Conservation (phyloP, 2,113 vertebrate species). For the Brachyistius frenatus region DNA sequence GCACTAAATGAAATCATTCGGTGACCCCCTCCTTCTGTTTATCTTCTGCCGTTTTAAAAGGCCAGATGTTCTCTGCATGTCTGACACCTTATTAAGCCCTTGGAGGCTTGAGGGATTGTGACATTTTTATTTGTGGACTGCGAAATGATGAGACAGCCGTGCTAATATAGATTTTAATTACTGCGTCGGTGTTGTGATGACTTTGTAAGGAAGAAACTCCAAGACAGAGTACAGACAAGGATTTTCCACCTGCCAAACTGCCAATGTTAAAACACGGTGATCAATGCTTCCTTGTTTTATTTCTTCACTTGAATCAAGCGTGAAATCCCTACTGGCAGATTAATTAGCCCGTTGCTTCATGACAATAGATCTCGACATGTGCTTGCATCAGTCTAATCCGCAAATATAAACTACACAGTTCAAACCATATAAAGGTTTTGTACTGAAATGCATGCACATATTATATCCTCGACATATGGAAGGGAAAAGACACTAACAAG, state of each 20-base stretch:
- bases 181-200: constrained; percentile 12
- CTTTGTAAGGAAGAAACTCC: background rate
- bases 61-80: constrained; percentile 53
- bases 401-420: background rate
- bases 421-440: background rate
- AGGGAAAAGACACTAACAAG: constrained; percentile 17
- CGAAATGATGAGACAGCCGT: constrained; percentile 30
- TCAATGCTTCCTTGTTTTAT: constrained; percentile 11
- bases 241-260: background rate
- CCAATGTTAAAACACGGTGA: constrained; percentile 11
- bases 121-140: constrained; percentile 48
- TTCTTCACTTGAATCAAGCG: background rate
- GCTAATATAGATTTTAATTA: constrained; percentile 56
- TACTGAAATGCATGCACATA: background rate
- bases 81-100: constrained; percentile 61
- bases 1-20: constrained; percentile 51
- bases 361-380: background rate
- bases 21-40: constrained; percentile 42
- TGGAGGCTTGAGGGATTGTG: constrained; percentile 12
- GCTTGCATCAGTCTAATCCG: background rate
- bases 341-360: background rate
- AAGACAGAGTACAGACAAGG: background rate
- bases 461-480: background rate
- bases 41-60: constrained; percentile 44
- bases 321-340: constrained; percentile 8